Base-by-base conservation (phyloP, 1,140 invertebrate species). In the Trinorchestia longiramus region DNA sequence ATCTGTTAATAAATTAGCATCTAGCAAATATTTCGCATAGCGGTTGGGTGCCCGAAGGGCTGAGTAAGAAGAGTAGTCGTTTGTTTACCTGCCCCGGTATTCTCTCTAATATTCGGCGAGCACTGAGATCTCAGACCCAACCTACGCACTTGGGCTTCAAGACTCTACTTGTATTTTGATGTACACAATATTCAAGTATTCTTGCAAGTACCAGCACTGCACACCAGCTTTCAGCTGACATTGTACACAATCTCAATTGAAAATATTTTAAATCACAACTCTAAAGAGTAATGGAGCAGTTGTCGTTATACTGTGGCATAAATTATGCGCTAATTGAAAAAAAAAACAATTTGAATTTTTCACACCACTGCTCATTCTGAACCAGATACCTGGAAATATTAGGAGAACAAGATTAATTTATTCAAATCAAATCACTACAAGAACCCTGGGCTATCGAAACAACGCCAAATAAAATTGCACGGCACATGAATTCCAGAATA, bases 1-100 rank as follows among this genome's bases (percentile, higher is more conserved):
- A 94, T 94, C 44, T 45, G 92, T 94, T 94, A 94, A 94, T 94
- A 94, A 94, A 94, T 94, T 94, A 94, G 92, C 44, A 45, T 45
- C 43, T 45, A n/a, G 92, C 92, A 43, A 94, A 94, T 94, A 94
- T 94, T 94, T 44, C 36, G 44, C 92, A 94, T 94, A 94, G 92
- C 92, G 44, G 19, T 44, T 44, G 15, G 44, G 43, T 47, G 92
- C 92, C 41, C 43, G 43, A 94, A 40, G 43, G 43, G 92, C 43
- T 94, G 8, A 43, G 44, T 28, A 45, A 44, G 92, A 94, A 94
- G 44, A 94, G 43, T 44, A 45, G 41, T 94, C 92, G 92, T 47
- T 94, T 47, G 40, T 94, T 94, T 94, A 94, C 92, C 43, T 94
- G 44, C 44, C 43, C 43, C 40, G 92, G 92, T 45, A 94, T 94